These are phyloP conservation scores for Eclectus roratus DNA, from an alignment of 2,113 vertebrate species.

Conservation along the genomic window DNA sequence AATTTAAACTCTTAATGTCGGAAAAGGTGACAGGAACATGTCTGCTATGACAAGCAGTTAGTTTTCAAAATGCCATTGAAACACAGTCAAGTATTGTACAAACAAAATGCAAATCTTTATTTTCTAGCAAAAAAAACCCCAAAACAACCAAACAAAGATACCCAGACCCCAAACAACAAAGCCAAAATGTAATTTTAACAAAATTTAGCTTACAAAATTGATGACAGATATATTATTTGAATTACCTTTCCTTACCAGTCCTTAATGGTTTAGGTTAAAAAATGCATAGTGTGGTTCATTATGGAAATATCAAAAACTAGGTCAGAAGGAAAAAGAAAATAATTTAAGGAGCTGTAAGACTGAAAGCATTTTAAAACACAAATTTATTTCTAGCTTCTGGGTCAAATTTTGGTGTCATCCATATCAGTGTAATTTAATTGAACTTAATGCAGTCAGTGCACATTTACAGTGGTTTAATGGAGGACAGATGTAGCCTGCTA, in stretches of 20 bases:
- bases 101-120: background rate
- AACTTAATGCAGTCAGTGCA: background rate
- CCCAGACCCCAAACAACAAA: background rate
- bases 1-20: background rate
- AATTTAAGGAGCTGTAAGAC: background rate
- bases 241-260: background rate
- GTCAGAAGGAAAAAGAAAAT: background rate
- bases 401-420: background rate
- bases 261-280: background rate
- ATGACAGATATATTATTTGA: background rate
- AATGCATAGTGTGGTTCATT: accelerated
- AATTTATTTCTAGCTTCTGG: background rate
- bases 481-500: background rate
- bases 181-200: background rate
- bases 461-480: background rate
- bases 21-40: background rate
- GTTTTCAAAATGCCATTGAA: background rate
- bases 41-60: background rate
- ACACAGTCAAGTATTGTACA: background rate
- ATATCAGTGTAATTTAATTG: background rate
- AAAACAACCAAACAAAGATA: background rate
- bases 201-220: background rate
- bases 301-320: background rate
- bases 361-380: background rate
- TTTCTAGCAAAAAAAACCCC: background rate